Evolutionary conservation across 2,888 invertebrate species (phyloP).

Genomic region (Apantesis nais): DNA sequence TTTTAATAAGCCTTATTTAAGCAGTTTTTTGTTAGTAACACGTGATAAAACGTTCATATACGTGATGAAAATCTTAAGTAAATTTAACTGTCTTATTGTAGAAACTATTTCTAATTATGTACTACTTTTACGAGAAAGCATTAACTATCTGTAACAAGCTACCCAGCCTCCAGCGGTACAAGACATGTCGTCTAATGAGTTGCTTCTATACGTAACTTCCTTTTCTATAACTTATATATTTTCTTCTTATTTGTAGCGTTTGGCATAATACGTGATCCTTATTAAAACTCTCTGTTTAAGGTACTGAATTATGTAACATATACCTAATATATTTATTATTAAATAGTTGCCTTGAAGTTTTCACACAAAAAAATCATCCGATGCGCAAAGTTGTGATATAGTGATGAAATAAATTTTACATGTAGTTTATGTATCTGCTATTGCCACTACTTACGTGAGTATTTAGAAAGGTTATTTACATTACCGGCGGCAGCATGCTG

Average conservation of each 20-base stretch:
- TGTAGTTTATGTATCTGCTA: too few species aligned
- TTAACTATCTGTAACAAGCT: not conserved
- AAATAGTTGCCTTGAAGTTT: too few species aligned
- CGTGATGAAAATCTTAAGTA: not conserved
- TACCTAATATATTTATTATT: too few species aligned
- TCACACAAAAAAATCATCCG: too few species aligned
- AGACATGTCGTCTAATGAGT: slow-evolving; percentile 35
- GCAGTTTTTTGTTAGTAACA: not conserved
- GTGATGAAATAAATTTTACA: too few species aligned
- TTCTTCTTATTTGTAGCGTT: slow-evolving; percentile 31
- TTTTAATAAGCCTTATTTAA: not conserved
- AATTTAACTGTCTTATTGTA: not conserved
- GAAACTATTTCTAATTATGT: not conserved
- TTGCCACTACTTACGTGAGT: too few species aligned
- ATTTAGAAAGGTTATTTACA: too few species aligned
- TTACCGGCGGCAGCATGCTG: too few species aligned
- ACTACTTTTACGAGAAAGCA: not conserved
- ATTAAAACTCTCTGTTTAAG: slow-evolving; percentile 22
- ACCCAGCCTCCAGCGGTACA: slow-evolving; percentile 42
- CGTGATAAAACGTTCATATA: not conserved
- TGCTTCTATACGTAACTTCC: slow-evolving; percentile 22
- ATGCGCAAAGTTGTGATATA: too few species aligned
- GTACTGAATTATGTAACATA: too few species aligned
- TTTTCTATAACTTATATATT: slow-evolving; percentile 20
- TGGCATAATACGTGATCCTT: slow-evolving; percentile 31